phyloP scores from a whole-genome alignment of 2,888 invertebrate species.

The Apotomis capreana region DNA sequence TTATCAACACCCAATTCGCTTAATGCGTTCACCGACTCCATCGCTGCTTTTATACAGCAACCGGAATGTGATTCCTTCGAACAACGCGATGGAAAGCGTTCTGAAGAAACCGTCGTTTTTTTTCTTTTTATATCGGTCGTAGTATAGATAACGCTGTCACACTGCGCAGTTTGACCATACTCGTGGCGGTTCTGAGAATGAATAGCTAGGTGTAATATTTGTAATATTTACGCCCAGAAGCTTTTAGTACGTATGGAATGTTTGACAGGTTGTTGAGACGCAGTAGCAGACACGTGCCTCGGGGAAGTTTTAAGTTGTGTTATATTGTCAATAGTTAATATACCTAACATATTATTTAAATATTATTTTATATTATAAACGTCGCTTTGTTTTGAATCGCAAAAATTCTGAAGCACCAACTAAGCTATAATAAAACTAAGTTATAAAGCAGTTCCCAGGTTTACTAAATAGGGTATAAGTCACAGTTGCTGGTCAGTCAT shows the following conservation, averaged over 20 bases:
- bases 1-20: constrained; percentile 47
- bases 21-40: constrained; percentile 47
- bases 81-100: constrained; percentile 53
- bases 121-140: constrained; percentile 72
- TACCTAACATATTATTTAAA: too few species aligned
- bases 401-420: too few species aligned
- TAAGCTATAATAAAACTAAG: too few species aligned
- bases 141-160: constrained; percentile 65
- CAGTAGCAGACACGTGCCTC: constrained; percentile 13
- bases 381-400: too few species aligned
- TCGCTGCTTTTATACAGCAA: constrained; percentile 46
- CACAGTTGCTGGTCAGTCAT: too few species aligned
- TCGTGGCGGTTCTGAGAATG: constrained; percentile 58
- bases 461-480: too few species aligned
- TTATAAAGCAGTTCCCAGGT: too few species aligned
- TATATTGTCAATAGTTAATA: too few species aligned
- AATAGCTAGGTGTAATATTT: constrained; percentile 38
- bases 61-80: constrained; percentile 42
- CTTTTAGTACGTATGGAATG: constrained; percentile 27
- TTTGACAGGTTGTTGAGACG: constrained; percentile 31
- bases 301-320: neutral
- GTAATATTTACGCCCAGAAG: constrained; percentile 31
- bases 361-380: too few species aligned
- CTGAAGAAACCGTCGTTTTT: constrained; percentile 49
- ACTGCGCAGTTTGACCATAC: constrained; percentile 73